Conservation (phyloP, 35 echinoderm and acorn worm genomes). For the Hemicentrotus pulcherrimus region DNA sequence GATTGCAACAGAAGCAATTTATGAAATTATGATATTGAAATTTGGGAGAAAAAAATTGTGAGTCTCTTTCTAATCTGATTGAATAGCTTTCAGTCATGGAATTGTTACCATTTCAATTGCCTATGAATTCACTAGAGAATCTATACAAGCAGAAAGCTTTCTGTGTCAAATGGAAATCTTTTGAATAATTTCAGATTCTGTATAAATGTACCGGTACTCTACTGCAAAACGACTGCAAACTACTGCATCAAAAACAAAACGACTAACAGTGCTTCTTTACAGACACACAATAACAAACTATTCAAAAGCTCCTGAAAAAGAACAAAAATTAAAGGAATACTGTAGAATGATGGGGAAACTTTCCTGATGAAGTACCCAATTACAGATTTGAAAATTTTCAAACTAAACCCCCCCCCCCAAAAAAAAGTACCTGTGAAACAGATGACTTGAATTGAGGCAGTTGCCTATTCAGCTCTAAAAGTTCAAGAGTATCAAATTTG, state of each 20-base stretch:
- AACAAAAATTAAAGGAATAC: too few relatives aligned
- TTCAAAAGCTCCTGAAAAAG: too few relatives aligned
- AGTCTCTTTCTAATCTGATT: not conserved
- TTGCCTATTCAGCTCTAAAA: not conserved
- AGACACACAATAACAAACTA: too few relatives aligned
- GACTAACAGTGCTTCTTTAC: too few relatives aligned
- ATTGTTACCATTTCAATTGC: not conserved
- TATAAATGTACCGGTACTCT: too few relatives aligned
- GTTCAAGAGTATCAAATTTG: not conserved
- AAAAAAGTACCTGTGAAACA: not conserved
- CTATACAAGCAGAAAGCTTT: not conserved
- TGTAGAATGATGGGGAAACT: not conserved
- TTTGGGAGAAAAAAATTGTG: not conserved
- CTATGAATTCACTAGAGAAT: not conserved
- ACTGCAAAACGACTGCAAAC: too few relatives aligned
- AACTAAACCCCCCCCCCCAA: not conserved
- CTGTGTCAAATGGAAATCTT: not conserved
- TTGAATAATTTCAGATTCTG: too few relatives aligned
- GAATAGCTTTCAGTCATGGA: not conserved
- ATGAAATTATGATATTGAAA: not conserved
- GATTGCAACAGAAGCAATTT: not conserved
- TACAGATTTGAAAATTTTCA: not conserved
- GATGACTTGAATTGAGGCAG: not conserved
- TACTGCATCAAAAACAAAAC: too few relatives aligned
- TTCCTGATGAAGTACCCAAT: not conserved